Evolutionary conservation across 1,140 invertebrate genomes (phyloP).

Genomic region (Aphidius ervi): DNA sequence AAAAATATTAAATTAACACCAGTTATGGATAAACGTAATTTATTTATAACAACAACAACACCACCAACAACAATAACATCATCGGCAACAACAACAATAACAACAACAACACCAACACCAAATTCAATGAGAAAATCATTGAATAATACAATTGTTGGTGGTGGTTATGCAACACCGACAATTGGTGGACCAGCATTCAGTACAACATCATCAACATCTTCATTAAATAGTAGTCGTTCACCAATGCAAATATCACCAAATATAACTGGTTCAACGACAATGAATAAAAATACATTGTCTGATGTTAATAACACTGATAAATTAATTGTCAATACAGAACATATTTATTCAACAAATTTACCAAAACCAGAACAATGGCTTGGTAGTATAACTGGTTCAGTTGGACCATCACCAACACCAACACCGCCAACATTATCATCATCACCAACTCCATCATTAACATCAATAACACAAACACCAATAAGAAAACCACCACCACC

Average conservation of each 20-base stretch:
- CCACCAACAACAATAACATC: constrained; percentile 22
- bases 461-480: constrained; percentile 33
- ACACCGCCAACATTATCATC: constrained; percentile 32
- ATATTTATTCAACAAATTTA: constrained; percentile 42
- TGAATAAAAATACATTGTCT: constrained; percentile 28
- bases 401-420: constrained; percentile 38
- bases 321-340: not conserved
- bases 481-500: constrained; percentile 45
- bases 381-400: constrained; percentile 63
- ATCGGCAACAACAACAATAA: not conserved
- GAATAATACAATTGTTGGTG: constrained; percentile 8
- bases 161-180: constrained; percentile 43
- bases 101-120: not conserved
- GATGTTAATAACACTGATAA: not conserved
- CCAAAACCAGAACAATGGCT: constrained; percentile 76
- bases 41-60: no score
- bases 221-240: constrained; percentile 34
- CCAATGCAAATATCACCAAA: constrained; percentile 37
- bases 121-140: no score
- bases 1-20: constrained; percentile 47
- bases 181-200: constrained; percentile 47
- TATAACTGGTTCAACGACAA: constrained; percentile 32
- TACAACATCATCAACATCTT: constrained; percentile 48
- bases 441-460: constrained; percentile 25
- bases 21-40: constrained; percentile 37